Percentiles rank a stretch among this genome's conserved stretches.
Conservation (phyloP, 1,140 invertebrate species). For the Teleogryllus occipitalis region DNA sequence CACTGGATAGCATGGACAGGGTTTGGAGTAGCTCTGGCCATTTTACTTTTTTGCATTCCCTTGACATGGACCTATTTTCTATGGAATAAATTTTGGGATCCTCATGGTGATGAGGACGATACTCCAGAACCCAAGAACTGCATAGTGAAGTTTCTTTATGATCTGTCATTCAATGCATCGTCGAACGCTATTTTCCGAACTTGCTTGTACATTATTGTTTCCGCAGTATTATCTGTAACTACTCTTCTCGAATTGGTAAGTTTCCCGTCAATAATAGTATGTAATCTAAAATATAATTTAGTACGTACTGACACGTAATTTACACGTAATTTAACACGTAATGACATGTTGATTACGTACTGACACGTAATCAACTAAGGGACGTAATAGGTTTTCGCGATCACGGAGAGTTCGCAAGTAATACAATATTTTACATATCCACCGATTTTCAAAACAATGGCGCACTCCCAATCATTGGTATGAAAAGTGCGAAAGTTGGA, state of each 20-base stretch:
- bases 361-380: too few relatives aligned
- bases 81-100: slow-evolving; percentile 40
- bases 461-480: too few relatives aligned
- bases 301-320: too few relatives aligned
- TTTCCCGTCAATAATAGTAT: slow-evolving; percentile 23
- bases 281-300: not conserved
- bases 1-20: slow-evolving; percentile 42
- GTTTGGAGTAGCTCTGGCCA: slow-evolving; percentile 37
- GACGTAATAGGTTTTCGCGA: too few relatives aligned
- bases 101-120: slow-evolving; percentile 37
- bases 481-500: too few relatives aligned
- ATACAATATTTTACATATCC: too few relatives aligned
- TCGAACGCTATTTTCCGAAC: slow-evolving; percentile 52
- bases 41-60: slow-evolving; percentile 46
- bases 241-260: slow-evolving; percentile 54
- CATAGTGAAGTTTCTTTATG: slow-evolving; percentile 40
- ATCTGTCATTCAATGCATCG: slow-evolving; percentile 42
- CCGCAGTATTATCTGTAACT: slow-evolving; percentile 49
- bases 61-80: slow-evolving; percentile 55
- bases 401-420: too few relatives aligned
- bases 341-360: too few relatives aligned
- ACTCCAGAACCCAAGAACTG: slow-evolving; percentile 39
- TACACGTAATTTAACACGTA: too few relatives aligned
- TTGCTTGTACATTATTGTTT: slow-evolving; percentile 54
- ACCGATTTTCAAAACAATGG: too few relatives aligned